Evolutionary conservation across 2,888 invertebrate genomes (phyloP).

Genomic region (Drosophila macrothrix): DNA sequence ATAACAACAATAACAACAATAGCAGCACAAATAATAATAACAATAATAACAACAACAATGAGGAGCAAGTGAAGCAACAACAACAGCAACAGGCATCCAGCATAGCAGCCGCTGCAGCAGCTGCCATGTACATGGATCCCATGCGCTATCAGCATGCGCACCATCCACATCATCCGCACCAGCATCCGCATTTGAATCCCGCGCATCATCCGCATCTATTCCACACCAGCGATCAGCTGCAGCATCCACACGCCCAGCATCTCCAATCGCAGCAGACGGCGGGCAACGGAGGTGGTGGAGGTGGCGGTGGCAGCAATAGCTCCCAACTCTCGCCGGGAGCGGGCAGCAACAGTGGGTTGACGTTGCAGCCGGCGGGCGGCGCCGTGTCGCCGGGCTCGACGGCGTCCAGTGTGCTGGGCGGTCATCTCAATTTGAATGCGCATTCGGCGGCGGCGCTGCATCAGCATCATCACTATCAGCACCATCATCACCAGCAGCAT

Average conservation of each 20-base stretch:
- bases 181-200: conserved; percentile 85
- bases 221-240: conserved; percentile 84
- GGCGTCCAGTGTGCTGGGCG: conserved; percentile 82
- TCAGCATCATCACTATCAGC: conserved; percentile 84
- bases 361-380: conserved; percentile 80
- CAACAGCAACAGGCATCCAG: conserved; percentile 82
- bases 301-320: conserved; percentile 52
- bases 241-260: conserved; percentile 79
- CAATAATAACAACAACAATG: conserved; percentile 72
- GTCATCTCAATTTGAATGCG: conserved; percentile 84
- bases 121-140: conserved; percentile 85
- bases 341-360: conserved; percentile 77
- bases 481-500: conserved; percentile 84
- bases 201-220: conserved; percentile 84
- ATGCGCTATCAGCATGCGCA: conserved; percentile 85
- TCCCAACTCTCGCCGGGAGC: conserved; percentile 82
- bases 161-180: conserved; percentile 80
- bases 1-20: conserved; percentile 65
- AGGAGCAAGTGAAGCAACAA: conserved; percentile 79
- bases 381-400: conserved; percentile 81
- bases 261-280: conserved; percentile 40
- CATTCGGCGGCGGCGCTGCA: conserved; percentile 83
- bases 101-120: conserved; percentile 85
- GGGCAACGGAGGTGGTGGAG: conserved; percentile 7
- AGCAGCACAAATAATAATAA: conserved; percentile 75